phyloP scores from a whole-genome alignment of 2,797 vertebrate genomes.

The Myiothlypis chrysogaster region DNA sequence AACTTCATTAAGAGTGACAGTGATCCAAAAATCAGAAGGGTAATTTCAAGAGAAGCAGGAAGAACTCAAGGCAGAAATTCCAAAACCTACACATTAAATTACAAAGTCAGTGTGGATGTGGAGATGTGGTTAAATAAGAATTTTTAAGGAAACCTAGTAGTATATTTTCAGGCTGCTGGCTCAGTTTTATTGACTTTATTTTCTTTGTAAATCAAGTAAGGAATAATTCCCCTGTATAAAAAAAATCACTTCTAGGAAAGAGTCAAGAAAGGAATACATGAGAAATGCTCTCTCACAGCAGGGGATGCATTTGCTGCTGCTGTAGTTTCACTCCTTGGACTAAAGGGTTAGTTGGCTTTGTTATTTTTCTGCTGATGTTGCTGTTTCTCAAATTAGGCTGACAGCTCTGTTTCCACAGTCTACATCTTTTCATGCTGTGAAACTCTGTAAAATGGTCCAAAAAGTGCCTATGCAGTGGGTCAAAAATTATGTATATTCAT shows the following conservation, averaged over 20 bases:
- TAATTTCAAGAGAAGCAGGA: neutral
- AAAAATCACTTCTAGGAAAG: slow-evolving; percentile 21
- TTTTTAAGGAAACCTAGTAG: neutral
- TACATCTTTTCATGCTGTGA: slow-evolving; percentile 5
- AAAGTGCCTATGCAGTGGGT: neutral
- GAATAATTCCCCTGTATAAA: neutral
- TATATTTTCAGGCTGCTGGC: neutral
- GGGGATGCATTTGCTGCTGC: neutral
- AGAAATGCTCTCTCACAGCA: neutral
- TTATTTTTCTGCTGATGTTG: slow-evolving; percentile 44
- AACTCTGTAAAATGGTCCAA: neutral
- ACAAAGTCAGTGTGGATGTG: neutral
- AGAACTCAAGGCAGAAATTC: neutral
- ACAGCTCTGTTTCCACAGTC: neutral
- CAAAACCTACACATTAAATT: neutral
- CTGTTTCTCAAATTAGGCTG: slow-evolving; percentile 39
- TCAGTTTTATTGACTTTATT: neutral
- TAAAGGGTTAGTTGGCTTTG: neutral
- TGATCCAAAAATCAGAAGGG: neutral
- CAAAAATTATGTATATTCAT: neutral
- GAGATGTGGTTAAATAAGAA: neutral
- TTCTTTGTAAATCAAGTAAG: neutral
- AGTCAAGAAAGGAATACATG: neutral
- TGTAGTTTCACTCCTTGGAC: slow-evolving; percentile 8
- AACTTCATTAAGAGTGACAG: neutral